phyloP scores from a whole-genome alignment of 2,113 vertebrate genomes.

The Poicephalus meyeri region DNA sequence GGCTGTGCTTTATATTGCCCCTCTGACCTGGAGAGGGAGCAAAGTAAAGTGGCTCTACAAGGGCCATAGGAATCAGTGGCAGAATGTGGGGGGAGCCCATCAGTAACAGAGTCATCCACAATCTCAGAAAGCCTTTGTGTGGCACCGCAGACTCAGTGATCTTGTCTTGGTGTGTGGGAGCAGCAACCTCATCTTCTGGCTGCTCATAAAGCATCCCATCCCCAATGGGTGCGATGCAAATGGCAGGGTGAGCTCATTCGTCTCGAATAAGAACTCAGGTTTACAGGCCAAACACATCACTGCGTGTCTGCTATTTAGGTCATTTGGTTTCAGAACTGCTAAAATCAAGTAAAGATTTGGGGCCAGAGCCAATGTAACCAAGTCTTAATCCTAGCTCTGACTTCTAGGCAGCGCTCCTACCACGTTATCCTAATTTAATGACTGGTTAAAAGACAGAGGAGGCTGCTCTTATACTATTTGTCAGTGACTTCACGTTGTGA shows the following conservation, averaged over 20 bases:
- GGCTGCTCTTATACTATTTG: neutral
- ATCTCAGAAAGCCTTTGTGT: neutral
- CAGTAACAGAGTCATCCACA: fast-evolving
- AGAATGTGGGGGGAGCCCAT: neutral
- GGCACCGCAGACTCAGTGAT: neutral
- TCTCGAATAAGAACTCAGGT: fast-evolving
- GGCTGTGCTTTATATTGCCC: neutral
- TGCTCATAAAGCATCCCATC: neutral
- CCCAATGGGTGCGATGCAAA: neutral
- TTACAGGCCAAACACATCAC: neutral
- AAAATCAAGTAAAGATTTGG: neutral
- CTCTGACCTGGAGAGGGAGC: neutral
- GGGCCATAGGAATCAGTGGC: neutral
- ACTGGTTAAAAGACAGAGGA: neutral
- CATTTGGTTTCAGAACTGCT: neutral
- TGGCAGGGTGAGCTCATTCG: neutral
- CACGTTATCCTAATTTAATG: neutral
- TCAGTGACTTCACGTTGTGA: neutral
- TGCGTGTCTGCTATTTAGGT: neutral
- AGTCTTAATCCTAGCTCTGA: neutral
- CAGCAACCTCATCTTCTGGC: neutral
- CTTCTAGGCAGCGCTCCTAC: neutral
- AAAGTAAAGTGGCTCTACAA: neutral
- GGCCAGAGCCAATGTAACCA: neutral
- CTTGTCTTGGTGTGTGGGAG: neutral